Evolutionary conservation across 2,797 vertebrate species (phyloP), one percentile per base, ranked within the genome.

Genomic region (Acrocephalus scirpaceus): DNA sequence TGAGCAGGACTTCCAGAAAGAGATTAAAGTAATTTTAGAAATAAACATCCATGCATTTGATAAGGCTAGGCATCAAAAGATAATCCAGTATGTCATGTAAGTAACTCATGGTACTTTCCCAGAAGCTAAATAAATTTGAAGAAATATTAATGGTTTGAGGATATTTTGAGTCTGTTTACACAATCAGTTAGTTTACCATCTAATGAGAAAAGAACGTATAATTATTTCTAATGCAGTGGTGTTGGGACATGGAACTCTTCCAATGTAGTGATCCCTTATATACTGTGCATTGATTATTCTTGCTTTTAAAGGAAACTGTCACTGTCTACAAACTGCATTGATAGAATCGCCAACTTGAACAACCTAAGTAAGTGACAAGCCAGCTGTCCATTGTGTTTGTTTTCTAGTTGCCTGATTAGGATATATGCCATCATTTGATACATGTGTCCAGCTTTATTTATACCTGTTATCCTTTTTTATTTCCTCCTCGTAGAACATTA

Each of bases 271-370:
- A 92, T 86, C 74, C 58, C 34, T 57, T 58, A 32, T 78, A 36
- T 83, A n/a, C 64, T 92, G 72, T 96, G 95, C 94, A 95, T 79
- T 96, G 23, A 91, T 93, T 97, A 69, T 97, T 96, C 95, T 90
- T 97, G 82, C 83, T 97, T 91, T 97, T 94, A 82, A 98, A 99
- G 99, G 98, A 99, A 98, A 91, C 97, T 99, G 19, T 99, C 99
- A 12, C 96, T 99, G 95, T 99, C 99, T 86, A 99, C 99, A 96
- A 99, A 99, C 98, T 99, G 99, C 97, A 99, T 99, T 94, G 99
- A 99, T 95, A 99, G 99, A 98, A 99, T 99, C 64, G 98, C 99
- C 90, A 99, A 99, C 97, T 98, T 99, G 85, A 99, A 98, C 88
- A 99, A 98, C 78, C 97, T 99, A 85, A 99, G 99, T 99, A 98